A percentile compares a stretch with the other conserved stretches of the same genome.
Evolutionary conservation across 2,113 vertebrate genomes (phyloP).

Genomic region (Copsychus sechellarum): DNA sequence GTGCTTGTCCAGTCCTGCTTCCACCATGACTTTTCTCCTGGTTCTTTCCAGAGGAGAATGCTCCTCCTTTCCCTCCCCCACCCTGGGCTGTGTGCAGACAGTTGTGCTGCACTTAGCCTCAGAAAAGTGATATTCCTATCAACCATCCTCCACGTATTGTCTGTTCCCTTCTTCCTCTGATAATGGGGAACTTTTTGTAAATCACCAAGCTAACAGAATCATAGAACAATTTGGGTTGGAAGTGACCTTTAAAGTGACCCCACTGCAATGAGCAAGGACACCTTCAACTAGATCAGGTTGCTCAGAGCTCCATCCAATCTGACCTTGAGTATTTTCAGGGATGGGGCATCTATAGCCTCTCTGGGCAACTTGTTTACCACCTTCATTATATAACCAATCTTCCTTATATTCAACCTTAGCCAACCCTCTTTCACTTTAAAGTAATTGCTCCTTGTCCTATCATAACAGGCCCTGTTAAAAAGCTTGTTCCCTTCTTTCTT

Average conservation of each 20-base stretch:
- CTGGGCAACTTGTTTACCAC: background rate
- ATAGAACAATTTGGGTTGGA: background rate
- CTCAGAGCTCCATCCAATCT: background rate
- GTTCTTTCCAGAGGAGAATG: background rate
- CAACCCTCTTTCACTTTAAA: background rate
- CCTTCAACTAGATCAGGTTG: background rate
- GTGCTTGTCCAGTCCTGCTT: background rate
- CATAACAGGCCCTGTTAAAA: background rate
- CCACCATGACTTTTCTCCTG: background rate
- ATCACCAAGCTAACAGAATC: background rate
- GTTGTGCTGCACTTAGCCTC: background rate
- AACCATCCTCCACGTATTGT: accelerated
- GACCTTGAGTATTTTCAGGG: background rate
- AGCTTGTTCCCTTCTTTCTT: background rate
- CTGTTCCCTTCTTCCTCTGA: background rate
- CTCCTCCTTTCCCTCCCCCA: background rate
- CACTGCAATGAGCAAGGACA: background rate
- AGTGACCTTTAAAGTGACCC: background rate
- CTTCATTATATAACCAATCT: background rate
- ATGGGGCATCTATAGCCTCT: background rate
- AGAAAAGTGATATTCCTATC: background rate
- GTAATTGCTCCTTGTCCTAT: background rate
- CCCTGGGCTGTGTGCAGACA: accelerated
- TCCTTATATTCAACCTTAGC: background rate
- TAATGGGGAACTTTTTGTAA: background rate